Conservation (phyloP, 2,797 vertebrate species). For the Gymnopithys bicolor region DNA sequence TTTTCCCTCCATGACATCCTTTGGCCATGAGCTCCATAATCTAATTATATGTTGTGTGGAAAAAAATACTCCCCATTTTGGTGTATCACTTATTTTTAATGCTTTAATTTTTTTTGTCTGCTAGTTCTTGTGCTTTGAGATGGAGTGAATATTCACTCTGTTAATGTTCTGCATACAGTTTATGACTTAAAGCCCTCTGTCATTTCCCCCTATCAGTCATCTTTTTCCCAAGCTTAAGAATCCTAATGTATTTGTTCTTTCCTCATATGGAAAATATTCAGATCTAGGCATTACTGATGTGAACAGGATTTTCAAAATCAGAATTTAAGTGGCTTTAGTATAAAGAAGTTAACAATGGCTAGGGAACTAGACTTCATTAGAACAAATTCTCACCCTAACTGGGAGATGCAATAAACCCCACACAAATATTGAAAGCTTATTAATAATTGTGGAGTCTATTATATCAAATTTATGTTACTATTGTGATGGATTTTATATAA, state of each 20-base stretch:
- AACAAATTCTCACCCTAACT: neutral
- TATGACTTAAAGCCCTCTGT: constrained; percentile 22
- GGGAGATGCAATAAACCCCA: neutral
- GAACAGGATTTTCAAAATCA: constrained; percentile 10
- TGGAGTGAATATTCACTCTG: neutral
- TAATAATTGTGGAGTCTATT: neutral
- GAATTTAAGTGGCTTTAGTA: neutral
- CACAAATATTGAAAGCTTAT: neutral
- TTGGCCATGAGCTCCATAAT: neutral
- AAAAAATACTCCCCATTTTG: neutral
- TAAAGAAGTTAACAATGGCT: neutral
- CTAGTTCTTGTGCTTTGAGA: neutral
- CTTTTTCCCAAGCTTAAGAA: constrained; percentile 10
- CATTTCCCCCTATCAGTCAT: neutral
- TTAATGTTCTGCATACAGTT: neutral
- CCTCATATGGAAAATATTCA: constrained; percentile 48
- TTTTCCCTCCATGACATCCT: constrained; percentile 44
- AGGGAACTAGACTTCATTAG: neutral
- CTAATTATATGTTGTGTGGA: neutral
- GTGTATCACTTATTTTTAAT: constrained; percentile 7
- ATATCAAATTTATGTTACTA: neutral
- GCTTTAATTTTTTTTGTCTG: constrained; percentile 26
- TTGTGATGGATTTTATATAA: neutral
- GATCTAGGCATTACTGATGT: neutral
- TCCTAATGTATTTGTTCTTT: neutral